Conservation (phyloP, 1,140 invertebrate genomes). For the Anastrepha ludens region DNA sequence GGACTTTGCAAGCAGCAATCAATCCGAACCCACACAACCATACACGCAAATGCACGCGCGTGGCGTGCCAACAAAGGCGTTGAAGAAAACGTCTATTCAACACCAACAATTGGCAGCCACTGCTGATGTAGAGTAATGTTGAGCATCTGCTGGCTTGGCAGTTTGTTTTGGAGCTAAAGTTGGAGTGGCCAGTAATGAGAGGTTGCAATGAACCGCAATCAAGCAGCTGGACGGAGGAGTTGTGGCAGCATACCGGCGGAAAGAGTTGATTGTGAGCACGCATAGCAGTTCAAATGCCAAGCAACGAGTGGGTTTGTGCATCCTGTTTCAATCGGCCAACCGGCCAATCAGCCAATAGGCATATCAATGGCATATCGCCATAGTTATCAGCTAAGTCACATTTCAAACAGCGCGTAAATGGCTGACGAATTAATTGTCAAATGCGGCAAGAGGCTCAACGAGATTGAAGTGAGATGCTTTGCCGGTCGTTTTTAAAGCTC, state of each 20-base stretch:
- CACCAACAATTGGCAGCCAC: not conserved
- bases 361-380: not conserved
- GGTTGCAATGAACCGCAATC: not conserved
- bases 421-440: constrained; percentile 24
- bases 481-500: too few relatives aligned
- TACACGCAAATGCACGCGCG: not conserved
- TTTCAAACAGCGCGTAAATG: constrained; percentile 28
- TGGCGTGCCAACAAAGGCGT: not conserved
- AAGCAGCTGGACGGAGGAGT: not conserved
- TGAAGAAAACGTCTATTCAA: not conserved
- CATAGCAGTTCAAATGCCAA: not conserved
- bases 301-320: not conserved
- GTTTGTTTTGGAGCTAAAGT: not conserved
- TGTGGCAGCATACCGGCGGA: not conserved
- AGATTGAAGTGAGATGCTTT: too few relatives aligned
- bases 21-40: not conserved
- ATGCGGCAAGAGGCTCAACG: not conserved
- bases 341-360: not conserved
- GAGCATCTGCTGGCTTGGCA: not conserved
- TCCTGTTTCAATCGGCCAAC: not conserved
- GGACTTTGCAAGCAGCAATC: constrained; percentile 24
- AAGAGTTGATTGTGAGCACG: not conserved
- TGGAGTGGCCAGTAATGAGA: constrained; percentile 4
- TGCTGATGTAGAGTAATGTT: not conserved
- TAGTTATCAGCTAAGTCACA: not conserved